Conservation (phyloP, 2,888 invertebrate genomes). For the Cosmia trapezina region DNA sequence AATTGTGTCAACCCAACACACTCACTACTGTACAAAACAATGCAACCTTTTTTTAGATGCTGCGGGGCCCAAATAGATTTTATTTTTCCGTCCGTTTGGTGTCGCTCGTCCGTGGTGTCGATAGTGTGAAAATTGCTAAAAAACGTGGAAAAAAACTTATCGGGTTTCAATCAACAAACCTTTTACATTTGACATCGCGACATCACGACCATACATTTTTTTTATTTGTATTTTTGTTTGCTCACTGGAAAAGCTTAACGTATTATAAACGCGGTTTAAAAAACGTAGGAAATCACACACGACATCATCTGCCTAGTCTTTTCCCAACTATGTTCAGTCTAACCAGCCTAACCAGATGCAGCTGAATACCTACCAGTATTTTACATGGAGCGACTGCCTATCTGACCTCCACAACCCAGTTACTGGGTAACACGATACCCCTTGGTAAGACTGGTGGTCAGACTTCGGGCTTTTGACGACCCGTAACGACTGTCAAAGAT, state of each 20-base stretch:
- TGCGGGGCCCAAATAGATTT: constrained; percentile 37
- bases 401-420: no score
- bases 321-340: no score
- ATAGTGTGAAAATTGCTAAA: constrained; percentile 60
- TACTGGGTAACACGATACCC: no score
- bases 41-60: constrained; percentile 1
- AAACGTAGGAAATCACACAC: neutral
- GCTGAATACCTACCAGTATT: no score
- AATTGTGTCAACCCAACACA: neutral
- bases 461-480: no score
- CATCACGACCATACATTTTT: constrained; percentile 1
- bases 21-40: neutral
- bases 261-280: neutral
- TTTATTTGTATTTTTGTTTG: constrained; percentile 21
- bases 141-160: constrained; percentile 35
- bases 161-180: constrained; percentile 58
- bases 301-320: neutral
- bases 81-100: constrained; percentile 50
- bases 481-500: no score
- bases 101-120: constrained; percentile 49
- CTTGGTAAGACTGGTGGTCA: no score
- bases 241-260: neutral
- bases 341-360: no score
- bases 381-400: no score
- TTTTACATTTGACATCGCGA: constrained; percentile 54